phyloP scores from a whole-genome alignment of 2,888 invertebrate species.

The Poecilus cupreus region DNA sequence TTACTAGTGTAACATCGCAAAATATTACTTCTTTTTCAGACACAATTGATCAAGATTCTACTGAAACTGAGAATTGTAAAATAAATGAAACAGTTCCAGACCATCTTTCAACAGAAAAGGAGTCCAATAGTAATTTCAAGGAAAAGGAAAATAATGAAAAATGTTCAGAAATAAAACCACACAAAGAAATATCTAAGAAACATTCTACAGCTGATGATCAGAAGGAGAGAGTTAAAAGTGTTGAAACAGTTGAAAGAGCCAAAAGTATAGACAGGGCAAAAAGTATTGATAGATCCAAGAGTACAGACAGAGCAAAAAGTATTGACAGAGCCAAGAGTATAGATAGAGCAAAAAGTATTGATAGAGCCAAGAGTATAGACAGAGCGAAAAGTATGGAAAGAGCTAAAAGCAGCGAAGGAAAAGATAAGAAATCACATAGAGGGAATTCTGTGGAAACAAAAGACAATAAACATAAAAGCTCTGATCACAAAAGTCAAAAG shows the following conservation, averaged over 20 bases:
- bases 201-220: too few species aligned
- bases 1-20: too few species aligned
- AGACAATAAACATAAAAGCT: too few species aligned
- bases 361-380: background rate
- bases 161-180: background rate
- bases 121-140: background rate
- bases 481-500: too few species aligned
- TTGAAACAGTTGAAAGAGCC: background rate
- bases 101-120: background rate
- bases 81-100: background rate
- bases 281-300: background rate
- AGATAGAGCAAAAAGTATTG: background rate
- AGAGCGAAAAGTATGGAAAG: background rate
- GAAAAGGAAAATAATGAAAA: background rate
- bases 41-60: background rate
- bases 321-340: background rate
- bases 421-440: background rate
- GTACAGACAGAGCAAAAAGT: background rate
- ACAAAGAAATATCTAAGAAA: background rate
- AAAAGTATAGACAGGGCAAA: background rate
- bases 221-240: background rate
- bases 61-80: constrained; percentile 2
- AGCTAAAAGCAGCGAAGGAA: background rate
- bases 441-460: background rate
- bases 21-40: too few species aligned